Conservation (phyloP, 2,797 vertebrate species). For the Champsocephalus esox region DNA sequence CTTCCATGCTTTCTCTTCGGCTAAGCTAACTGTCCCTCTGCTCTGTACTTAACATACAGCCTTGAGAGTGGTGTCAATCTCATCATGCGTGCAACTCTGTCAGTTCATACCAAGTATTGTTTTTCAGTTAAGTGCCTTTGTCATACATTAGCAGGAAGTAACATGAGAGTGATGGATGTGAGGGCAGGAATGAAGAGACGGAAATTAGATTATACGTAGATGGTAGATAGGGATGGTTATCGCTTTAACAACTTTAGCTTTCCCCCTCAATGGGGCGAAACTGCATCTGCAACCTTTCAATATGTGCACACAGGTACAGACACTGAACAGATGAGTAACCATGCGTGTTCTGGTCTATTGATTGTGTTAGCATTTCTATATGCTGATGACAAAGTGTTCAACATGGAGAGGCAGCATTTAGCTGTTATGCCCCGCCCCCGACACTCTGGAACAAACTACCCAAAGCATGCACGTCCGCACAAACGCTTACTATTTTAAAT, state of each 20-base stretch:
- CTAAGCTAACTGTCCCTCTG: neutral
- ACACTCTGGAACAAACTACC: too few relatives aligned
- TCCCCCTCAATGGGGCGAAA: neutral
- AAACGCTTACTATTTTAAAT: too few relatives aligned
- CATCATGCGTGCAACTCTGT: neutral
- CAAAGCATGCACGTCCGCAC: too few relatives aligned
- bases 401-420: too few relatives aligned
- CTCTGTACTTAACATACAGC: neutral
- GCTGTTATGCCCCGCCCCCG: too few relatives aligned
- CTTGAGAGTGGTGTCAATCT: neutral
- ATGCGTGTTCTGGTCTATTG: constrained; percentile 18
- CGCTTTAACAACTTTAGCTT: constrained; percentile 8
- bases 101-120: constrained; percentile 3
- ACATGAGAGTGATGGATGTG: constrained; percentile 9
- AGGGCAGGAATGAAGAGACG: neutral
- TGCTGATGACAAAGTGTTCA: constrained; percentile 9
- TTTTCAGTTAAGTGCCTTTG: constrained; percentile 19
- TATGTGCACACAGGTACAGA: neutral
- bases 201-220: neutral
- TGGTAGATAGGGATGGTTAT: neutral
- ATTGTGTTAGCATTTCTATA: constrained; percentile 18
- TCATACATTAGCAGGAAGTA: neutral
- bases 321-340: neutral
- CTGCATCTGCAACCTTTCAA: neutral
- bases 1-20: too few relatives aligned